These are phyloP conservation scores for Dynastes hyllus DNA, from an alignment of 2,888 invertebrate species.

Conservation along the genomic window DNA sequence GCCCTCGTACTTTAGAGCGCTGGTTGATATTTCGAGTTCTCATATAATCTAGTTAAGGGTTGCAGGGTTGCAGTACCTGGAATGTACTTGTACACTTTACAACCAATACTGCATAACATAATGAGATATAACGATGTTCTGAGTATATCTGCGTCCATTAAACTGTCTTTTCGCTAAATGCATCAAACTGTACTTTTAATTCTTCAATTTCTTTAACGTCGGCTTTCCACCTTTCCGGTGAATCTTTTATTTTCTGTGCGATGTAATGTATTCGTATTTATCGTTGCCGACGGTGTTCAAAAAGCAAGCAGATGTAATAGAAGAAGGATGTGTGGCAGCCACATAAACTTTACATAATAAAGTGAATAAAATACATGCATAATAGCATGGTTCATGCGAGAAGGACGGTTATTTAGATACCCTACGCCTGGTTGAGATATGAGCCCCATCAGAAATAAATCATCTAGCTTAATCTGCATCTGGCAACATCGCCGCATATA, in stretches of 20 bases:
- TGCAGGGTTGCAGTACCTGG: too few species aligned
- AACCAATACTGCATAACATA: too few species aligned
- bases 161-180: background rate
- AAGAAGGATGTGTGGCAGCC: slow-evolving; percentile 39
- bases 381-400: slow-evolving; percentile 19
- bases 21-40: too few species aligned
- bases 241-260: background rate
- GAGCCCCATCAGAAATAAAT: slow-evolving; percentile 40
- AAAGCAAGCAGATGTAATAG: slow-evolving; percentile 35
- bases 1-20: too few species aligned
- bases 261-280: slow-evolving; percentile 15
- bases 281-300: slow-evolving; percentile 26
- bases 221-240: background rate
- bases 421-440: slow-evolving; percentile 25
- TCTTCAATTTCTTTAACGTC: slow-evolving; percentile 7
- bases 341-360: slow-evolving; percentile 45
- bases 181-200: slow-evolving; percentile 5
- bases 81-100: too few species aligned
- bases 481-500: slow-evolving; percentile 37
- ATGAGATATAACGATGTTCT: too few species aligned
- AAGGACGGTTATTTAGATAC: slow-evolving; percentile 39
- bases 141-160: too few species aligned
- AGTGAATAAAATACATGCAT: slow-evolving; percentile 45
- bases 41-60: too few species aligned
- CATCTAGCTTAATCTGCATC: slow-evolving; percentile 42